Evolutionary conservation across 2,888 invertebrate genomes (phyloP), one percentile per base, ranked within the genome.

Genomic region (Heliconius cydno): DNA sequence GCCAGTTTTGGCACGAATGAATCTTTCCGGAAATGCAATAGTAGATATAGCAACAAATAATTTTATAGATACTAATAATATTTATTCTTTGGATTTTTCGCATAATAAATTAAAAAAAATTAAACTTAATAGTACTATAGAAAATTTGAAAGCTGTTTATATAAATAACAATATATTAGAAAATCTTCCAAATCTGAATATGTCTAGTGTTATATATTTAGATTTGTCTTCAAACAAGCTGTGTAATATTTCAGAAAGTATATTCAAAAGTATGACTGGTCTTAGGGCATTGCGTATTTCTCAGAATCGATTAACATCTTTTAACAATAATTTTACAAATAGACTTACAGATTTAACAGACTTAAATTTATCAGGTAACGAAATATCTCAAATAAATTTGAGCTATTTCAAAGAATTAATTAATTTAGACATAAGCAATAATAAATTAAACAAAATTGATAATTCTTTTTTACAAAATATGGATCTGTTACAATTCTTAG

Each of bases 11-110:
- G 88, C 89, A 10, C 86, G 88, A 82, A 83, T 94, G 9, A 93
- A 94, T 82, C 79, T 94, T 76, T 94, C 94, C 3, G 84, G 90
- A 70, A 94, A 93, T 84, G 76, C 82, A 52, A 90, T 94, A 28
- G 83, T 87, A 46, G 83, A 79, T n/a, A 88, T 94, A 70, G 85
- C 87, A 10, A 77, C 87, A 0, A 87, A 89, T 38, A 94, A 91
- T 85, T 94, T 94, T 46, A 84, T 83, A 72, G 86, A 86, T 3
- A 84, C 92, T 77, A 86, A 87, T 63, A 93, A 93, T 79, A 86
- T 94, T 84, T 91, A 88, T 66, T 91, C 90, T 77, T 86, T 94
- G 79, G 93, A 94, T 83, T 68, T 94, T 60, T 93, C 94, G 2
- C 81, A 86, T 65, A 94, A 94, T 84, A 85, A 85, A 38, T 81